These are phyloP conservation scores for Trachemys scripta DNA, from an alignment of 2,113 vertebrate genomes.

Conservation along the genomic window DNA sequence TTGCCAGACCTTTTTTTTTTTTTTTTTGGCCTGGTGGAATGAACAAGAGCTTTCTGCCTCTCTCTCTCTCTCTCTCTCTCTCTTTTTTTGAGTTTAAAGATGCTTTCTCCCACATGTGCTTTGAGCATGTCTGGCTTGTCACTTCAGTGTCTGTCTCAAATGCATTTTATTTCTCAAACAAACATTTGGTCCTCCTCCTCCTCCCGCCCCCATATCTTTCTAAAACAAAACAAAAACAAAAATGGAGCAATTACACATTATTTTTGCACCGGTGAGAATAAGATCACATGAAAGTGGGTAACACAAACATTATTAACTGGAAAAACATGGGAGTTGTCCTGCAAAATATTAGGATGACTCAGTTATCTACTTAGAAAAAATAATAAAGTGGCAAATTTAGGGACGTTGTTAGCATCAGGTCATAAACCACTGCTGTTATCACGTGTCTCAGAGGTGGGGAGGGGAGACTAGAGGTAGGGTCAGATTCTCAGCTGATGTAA, in stretches of 20 bases:
- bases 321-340: background rate
- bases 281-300: background rate
- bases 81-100: conserved; percentile 20
- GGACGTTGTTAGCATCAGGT: background rate
- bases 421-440: background rate
- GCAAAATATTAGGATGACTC: background rate
- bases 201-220: background rate
- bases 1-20: conserved; percentile 38
- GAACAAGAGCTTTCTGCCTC: background rate
- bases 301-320: background rate
- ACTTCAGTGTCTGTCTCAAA: background rate
- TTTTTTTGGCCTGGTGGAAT: background rate
- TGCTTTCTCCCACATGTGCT: conserved; percentile 11
- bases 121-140: conserved; percentile 8
- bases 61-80: background rate
- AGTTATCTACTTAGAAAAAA: background rate
- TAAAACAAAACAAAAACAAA: background rate
- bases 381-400: background rate
- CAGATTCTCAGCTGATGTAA: background rate
- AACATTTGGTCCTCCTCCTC: background rate
- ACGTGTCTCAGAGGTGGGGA: background rate
- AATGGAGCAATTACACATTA: fast-evolving
- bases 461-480: background rate
- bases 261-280: conserved; percentile 10
- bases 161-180: background rate